Evolutionary conservation across 2,797 vertebrate genomes (phyloP).

Genomic region (Anguilla pacifica): DNA sequence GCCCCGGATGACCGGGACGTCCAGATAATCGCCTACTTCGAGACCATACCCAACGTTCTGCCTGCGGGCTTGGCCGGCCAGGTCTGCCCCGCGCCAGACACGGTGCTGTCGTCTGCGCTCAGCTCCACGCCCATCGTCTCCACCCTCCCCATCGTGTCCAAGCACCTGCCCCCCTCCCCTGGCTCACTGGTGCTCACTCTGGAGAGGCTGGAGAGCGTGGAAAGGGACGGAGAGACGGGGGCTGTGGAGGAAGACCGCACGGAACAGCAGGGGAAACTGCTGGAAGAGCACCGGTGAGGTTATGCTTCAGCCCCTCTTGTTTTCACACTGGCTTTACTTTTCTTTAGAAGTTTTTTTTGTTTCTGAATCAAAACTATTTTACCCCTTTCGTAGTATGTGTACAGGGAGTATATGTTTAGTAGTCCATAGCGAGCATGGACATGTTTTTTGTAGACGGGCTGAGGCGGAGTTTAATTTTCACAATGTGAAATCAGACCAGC

Average conservation of each 20-base stretch:
- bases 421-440: neutral
- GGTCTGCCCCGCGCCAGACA: conserved; percentile 54
- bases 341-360: neutral
- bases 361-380: neutral
- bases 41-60: conserved; percentile 65
- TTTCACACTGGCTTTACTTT: neutral
- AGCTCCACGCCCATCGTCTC: conserved; percentile 71
- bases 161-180: conserved; percentile 48
- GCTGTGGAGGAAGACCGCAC: conserved; percentile 40
- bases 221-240: conserved; percentile 46
- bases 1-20: conserved; percentile 23
- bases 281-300: conserved; percentile 72
- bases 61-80: conserved; percentile 33
- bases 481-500: neutral
- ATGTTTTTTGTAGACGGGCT: neutral
- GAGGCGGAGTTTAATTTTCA: neutral
- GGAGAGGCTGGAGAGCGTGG: conserved; percentile 53
- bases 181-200: conserved; percentile 47
- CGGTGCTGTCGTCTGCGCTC: conserved; percentile 65
- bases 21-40: conserved; percentile 68
- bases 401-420: neutral
- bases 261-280: conserved; percentile 50
- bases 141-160: conserved; percentile 74
- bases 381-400: neutral
- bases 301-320: neutral